Conservation (phyloP, 30 jellyfish, hydroid and myxozoan species). For the Clytia hemisphaerica region DNA sequence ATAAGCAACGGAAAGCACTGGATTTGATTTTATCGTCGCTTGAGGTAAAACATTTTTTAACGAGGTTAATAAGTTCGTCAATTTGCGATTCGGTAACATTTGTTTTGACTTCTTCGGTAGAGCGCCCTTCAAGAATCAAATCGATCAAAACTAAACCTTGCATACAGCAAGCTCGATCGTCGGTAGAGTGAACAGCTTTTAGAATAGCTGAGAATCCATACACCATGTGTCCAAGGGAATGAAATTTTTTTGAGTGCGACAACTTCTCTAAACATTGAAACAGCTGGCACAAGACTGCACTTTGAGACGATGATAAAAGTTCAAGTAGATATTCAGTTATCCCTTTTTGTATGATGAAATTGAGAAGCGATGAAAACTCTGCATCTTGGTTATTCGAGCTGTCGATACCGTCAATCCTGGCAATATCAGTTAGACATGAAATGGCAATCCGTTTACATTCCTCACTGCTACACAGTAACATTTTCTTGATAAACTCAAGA, state of each 20-base stretch:
- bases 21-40: not conserved
- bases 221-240: slow-evolving; percentile 53
- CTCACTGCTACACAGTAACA: slow-evolving; percentile 37
- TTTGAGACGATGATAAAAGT: slow-evolving; percentile 38
- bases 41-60: not conserved
- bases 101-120: too few species aligned
- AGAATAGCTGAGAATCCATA: slow-evolving; percentile 65
- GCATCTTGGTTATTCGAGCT: not conserved
- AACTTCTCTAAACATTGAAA: slow-evolving; percentile 35
- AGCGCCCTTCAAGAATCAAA: too few species aligned
- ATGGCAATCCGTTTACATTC: slow-evolving; percentile 43
- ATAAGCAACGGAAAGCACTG: slow-evolving; percentile 10
- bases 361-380: not conserved
- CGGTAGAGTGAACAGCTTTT: slow-evolving; percentile 13
- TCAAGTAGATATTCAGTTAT: slow-evolving; percentile 65
- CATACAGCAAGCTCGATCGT: too few species aligned
- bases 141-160: too few species aligned
- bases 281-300: slow-evolving; percentile 6
- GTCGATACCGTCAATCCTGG: not conserved
- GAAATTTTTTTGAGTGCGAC: slow-evolving; percentile 27
- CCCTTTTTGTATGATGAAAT: slow-evolving; percentile 48
- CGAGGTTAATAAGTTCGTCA: not conserved
- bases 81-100: not conserved
- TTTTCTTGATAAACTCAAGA: slow-evolving; percentile 43
- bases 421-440: slow-evolving; percentile 32